Evolutionary conservation across 2,113 vertebrate species (phyloP).

Genomic region (Elgaria multicarinata): DNA sequence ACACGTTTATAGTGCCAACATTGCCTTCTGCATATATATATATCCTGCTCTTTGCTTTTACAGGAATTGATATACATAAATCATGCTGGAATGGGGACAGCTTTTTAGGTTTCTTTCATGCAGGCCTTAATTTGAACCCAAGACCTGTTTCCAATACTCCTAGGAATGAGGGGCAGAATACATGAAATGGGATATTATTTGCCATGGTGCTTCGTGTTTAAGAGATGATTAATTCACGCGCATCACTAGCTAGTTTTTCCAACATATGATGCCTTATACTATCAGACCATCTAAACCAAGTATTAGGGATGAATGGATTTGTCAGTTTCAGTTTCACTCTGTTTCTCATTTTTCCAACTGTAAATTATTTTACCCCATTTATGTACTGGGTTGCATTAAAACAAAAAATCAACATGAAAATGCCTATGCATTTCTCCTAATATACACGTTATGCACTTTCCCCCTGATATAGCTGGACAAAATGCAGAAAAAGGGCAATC

Average conservation of each 20-base stretch:
- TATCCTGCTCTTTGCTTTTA: neutral
- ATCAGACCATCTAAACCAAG: neutral
- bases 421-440: no score
- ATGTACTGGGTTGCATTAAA: no score
- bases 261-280: neutral
- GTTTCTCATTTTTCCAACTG: neutral
- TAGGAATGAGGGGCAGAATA: neutral
- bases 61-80: conserved; percentile 7
- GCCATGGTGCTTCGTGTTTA: neutral
- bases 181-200: neutral
- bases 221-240: neutral
- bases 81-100: neutral
- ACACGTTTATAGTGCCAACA: conserved; percentile 10
- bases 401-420: no score
- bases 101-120: neutral
- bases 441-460: no score
- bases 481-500: no score
- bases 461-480: no score
- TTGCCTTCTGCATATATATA: neutral
- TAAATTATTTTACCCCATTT: neutral
- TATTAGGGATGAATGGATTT: neutral
- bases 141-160: neutral
- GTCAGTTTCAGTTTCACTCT: neutral
- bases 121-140: neutral
- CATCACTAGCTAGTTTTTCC: neutral